Base-by-base conservation (phyloP, 2,888 invertebrate genomes). In the Yponomeuta evonymella region DNA sequence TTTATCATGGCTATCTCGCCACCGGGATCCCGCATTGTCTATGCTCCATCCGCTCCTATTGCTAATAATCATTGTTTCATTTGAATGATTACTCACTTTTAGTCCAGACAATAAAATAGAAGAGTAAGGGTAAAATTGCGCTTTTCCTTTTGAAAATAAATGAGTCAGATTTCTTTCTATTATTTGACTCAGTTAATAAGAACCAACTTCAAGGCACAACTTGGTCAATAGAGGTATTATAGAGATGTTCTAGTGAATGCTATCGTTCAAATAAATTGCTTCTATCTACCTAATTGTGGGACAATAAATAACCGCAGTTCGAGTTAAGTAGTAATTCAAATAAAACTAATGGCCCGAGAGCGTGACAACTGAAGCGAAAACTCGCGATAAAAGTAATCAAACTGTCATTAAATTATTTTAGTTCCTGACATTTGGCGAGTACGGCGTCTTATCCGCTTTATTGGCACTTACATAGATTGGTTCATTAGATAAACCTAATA, bases 331-430 rank as follows among this genome's bases (percentile, higher is more conserved):
- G 85, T 87, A 86, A 90, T 88, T 85, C 89, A 86, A 88, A 89
- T 90, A 87, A 90, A 92, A 90, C 89, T 89, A 92, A 92, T 91
- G 91, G 89, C 81, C 85, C 75, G 91, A 87, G 87, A 90, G 88
- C 87, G 88, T 79, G 86, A 83, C 89, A 87, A 88, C 83, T 89
- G 84, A 89, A 89, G 87, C 86, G 91, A 86, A 84, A 90, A 89
- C 84, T 81, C 81, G 84, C 86, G 91, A 92, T 92, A 92, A 91
- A 90, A 90, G 89, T 90, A 89, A 90, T 91, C 89, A 90, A 90
- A 91, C 81, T 85, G 87, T 87, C 90, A 86, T 92, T 90, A 90
- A 88, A 90, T 89, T 88, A 88, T 87, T 90, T 88, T 86, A 89
- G 83, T 84, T 79, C 80, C 79, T 79, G 79, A 83, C 84, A 84